Percentiles rank a stretch among this genome's conserved stretches.
Evolutionary conservation across 2,797 vertebrate genomes (phyloP).

Genomic region (Leuciscus waleckii): DNA sequence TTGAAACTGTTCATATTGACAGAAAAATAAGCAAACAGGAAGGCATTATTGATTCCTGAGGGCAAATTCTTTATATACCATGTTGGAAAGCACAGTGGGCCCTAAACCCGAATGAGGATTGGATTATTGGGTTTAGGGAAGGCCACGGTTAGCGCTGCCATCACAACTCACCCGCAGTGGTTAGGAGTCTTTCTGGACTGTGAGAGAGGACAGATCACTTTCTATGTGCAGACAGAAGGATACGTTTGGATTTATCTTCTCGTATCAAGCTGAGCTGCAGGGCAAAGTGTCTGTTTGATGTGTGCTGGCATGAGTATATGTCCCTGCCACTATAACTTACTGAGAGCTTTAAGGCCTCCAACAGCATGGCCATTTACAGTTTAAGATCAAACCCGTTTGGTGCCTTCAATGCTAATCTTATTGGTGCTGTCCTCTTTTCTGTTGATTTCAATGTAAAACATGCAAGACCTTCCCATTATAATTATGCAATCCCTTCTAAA

Average conservation of each 20-base stretch:
- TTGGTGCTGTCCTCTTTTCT: not conserved
- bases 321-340: conserved; percentile 66
- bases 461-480: not conserved
- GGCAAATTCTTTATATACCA: not conserved
- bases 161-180: conserved; percentile 70
- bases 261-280: conserved; percentile 83
- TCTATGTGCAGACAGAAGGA: conserved; percentile 80
- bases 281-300: conserved; percentile 86
- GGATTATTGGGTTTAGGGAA: conserved; percentile 84
- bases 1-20: not conserved
- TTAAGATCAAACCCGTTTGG: not conserved
- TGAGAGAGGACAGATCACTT: conserved; percentile 79
- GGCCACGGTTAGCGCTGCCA: conserved; percentile 71
- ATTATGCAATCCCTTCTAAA: not conserved
- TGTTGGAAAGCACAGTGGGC: conserved; percentile 52
- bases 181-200: conserved; percentile 85
- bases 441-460: not conserved
- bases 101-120: conserved; percentile 82
- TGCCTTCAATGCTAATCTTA: not conserved
- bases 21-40: not conserved
- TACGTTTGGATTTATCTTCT: conserved; percentile 81
- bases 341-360: conserved; percentile 18
- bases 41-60: not conserved
- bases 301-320: conserved; percentile 84
- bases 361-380: not conserved